These are phyloP conservation scores for Acleris sparsana DNA, from an alignment of 2,888 invertebrate genomes.

Conservation along the genomic window DNA sequence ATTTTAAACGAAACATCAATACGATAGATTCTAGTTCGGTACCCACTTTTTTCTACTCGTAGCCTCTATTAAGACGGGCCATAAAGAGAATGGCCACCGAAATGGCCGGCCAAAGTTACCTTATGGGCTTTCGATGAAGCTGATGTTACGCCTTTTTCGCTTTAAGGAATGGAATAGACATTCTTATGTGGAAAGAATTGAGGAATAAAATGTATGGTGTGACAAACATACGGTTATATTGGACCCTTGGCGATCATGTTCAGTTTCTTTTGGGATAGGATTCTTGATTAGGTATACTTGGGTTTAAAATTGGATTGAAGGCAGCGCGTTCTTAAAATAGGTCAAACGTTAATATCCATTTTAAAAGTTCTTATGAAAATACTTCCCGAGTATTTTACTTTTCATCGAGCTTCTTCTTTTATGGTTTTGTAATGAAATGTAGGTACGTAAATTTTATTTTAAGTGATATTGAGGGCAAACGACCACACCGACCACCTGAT, in stretches of 20 bases:
- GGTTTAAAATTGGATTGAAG: no score
- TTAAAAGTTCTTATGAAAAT: no score
- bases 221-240: constrained; percentile 26
- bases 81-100: constrained; percentile 65
- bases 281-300: no score
- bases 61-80: constrained; percentile 61
- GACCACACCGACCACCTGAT: no score
- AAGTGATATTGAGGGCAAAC: no score
- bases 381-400: no score
- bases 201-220: constrained; percentile 22
- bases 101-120: constrained; percentile 60
- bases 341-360: neutral
- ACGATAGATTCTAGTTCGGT: constrained; percentile 57
- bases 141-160: constrained; percentile 46
- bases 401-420: no score
- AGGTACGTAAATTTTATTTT: no score
- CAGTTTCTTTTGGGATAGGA: constrained; percentile 8
- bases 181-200: constrained; percentile 40
- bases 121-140: constrained; percentile 60
- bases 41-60: constrained; percentile 58
- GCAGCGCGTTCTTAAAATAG: no score
- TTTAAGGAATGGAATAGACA: constrained; percentile 47
- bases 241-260: constrained; percentile 15
- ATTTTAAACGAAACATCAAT: constrained; percentile 65
- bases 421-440: no score